Base-by-base conservation (phyloP, 2,888 invertebrate genomes). In the Choristoneura rosaceana region DNA sequence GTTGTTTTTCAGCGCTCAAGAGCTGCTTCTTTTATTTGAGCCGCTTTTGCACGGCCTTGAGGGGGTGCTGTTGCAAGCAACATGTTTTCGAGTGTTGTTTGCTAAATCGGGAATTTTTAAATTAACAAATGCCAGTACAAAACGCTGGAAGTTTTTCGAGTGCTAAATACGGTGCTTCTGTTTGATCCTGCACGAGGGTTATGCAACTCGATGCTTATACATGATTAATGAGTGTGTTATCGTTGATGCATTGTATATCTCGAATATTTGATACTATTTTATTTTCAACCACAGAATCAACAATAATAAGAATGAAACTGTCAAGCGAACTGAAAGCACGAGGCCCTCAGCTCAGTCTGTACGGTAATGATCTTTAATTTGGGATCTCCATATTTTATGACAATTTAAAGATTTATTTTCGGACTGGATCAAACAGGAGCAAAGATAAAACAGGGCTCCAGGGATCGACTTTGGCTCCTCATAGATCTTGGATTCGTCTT, bases 1-100 rank as follows among this genome's bases (percentile, higher is more conserved):
- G 92, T 94, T 93, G 93, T 94, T 93, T 94, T 93, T 91, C 90
- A 90, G 89, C 90, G 92, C 91, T 94, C 92, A 93, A 93, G 93
- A 93, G 94, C 84, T 81, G 87, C 90, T 92, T 88, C 94, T 93
- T 92, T 94, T 93, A 93, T 94, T 94, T 92, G 91, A 92, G 90
- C 91, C 89, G 91, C 88, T 91, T 90, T 92, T 90, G 87, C 90
- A 91, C 90, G 89, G 91, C 91, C 93, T 93, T 93, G 91, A 92
- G 92, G 91, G 92, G 88, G 86, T 86, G 82, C 86, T 80, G 85
- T 85, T 84, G 81, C 85, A 80, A 87, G 89, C 87, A 88, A 90
- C 92, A 90, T 88, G 90, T 89, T 90, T 91, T 90, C 87, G 90
- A 91, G 90, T 90, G 91, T 86, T 91, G 89, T 90, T 91, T 90